Conservation (phyloP, 2,888 invertebrate species). For the Lasioglossum oenotherae region DNA sequence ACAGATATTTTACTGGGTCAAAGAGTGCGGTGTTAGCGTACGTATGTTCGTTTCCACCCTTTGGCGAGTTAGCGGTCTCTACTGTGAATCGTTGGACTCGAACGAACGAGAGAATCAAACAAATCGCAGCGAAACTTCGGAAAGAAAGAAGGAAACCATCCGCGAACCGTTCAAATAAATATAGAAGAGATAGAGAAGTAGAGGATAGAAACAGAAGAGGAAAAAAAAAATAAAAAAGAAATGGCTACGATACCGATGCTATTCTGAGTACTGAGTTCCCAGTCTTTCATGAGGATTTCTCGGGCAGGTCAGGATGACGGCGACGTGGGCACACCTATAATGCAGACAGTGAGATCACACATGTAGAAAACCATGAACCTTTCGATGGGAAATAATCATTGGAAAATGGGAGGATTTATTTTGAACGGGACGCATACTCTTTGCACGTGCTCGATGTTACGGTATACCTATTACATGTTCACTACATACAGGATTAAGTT, state of each 20-base stretch:
- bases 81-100: slow-evolving; percentile 25
- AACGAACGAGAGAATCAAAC: slow-evolving; percentile 13
- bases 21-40: background rate
- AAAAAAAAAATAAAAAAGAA: slow-evolving; percentile 78
- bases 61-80: slow-evolving; percentile 4
- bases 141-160: slow-evolving; percentile 38
- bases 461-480: background rate
- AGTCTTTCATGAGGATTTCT: slow-evolving; percentile 85
- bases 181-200: background rate
- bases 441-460: background rate
- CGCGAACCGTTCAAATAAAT: slow-evolving; percentile 15
- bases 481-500: background rate
- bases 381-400: slow-evolving; percentile 42
- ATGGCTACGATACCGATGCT: slow-evolving; percentile 84
- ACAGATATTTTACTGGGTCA: background rate
- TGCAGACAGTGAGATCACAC: slow-evolving; percentile 82
- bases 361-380: slow-evolving; percentile 69
- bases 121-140: background rate
- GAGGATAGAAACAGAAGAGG: background rate
- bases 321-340: slow-evolving; percentile 84
- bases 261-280: slow-evolving; percentile 85
- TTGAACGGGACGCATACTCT: too few relatives aligned
- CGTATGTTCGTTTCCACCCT: background rate
- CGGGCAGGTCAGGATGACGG: slow-evolving; percentile 85
- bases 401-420: slow-evolving; percentile 29